Evolutionary conservation across 2,888 invertebrate species (phyloP), one percentile per base, ranked within the genome.

Genomic region (Criorhina ranunculi): DNA sequence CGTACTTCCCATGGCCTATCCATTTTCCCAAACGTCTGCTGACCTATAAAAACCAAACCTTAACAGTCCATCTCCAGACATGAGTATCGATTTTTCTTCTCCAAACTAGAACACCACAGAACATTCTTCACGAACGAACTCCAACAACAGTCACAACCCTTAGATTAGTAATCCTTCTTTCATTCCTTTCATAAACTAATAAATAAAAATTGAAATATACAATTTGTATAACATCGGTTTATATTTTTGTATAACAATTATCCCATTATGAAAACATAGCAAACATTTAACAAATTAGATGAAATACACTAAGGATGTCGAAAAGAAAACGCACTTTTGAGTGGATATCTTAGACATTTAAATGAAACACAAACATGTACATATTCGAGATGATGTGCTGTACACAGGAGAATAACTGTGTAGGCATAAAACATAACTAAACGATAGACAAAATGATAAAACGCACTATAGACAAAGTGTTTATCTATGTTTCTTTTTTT

Each of bases 351-450:
- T 33, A 44, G 51, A 83, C 83, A 79, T 75, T 83, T 64, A 83
- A 44, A 83, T 83, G 82, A 78, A 79, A 79, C 69, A 83, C 69
- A 82, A 82, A 83, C 9, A 55, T 53, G 24, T 78, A 78, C 64
- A 76, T 37, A 57, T 67, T 66, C 17, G 11, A 69, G 35, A 79
- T 83, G 81, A 76, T 44, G 49, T 70, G 46, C 67, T 72, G 49
- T 69, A 49, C 72, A 83, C 59, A 64, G 67, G 51, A 69, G 46
- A 66, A 72, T 60, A 60, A 62, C 67, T 46, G 51, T 77, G 60
- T 46, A 55, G 42, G 49, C 29, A 46, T 67, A 72, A 44, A 64
- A 57, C 35, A 62, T 55, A 67, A n/a, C 37, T 44, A 64, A 53
- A 53, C 33, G 66, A 53, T 51, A 72, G 64, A 83, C 67, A 79